Evolutionary conservation across 30 jellyfish, hydroid and myxozoan genomes (phyloP).

Genomic region (Rhopilema esculentum): DNA sequence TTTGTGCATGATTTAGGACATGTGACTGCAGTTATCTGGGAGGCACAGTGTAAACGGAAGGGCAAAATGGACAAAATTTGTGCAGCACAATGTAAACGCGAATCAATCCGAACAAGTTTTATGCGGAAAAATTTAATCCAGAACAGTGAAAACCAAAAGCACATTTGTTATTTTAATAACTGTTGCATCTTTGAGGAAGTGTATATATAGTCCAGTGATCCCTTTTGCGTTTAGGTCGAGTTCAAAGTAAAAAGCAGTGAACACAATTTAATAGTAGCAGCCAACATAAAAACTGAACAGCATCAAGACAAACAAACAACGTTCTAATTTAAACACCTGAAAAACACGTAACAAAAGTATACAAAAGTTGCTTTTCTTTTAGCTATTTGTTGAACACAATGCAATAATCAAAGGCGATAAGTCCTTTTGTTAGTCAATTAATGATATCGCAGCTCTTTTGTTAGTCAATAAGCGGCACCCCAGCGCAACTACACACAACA

Average conservation of each 20-base stretch:
- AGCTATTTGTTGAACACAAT: neutral
- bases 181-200: neutral
- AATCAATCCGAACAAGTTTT: no score
- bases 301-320: neutral
- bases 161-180: no score
- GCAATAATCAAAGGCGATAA: neutral
- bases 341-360: neutral
- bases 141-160: no score
- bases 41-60: no score
- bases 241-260: neutral
- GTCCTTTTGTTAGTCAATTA: neutral
- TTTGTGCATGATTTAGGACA: no score
- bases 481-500: constrained; percentile 12
- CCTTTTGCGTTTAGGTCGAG: neutral
- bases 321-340: neutral
- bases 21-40: no score
- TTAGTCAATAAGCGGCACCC: constrained; percentile 1
- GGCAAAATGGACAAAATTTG: no score
- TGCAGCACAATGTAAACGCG: no score
- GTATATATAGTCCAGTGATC: neutral
- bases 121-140: no score
- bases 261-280: neutral
- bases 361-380: no score
- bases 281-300: neutral
- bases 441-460: neutral